A percentile compares a stretch with the other conserved stretches of the same genome.
Evolutionary conservation across 2,113 vertebrate species (phyloP).

Genomic region (Xerus inauris): DNA sequence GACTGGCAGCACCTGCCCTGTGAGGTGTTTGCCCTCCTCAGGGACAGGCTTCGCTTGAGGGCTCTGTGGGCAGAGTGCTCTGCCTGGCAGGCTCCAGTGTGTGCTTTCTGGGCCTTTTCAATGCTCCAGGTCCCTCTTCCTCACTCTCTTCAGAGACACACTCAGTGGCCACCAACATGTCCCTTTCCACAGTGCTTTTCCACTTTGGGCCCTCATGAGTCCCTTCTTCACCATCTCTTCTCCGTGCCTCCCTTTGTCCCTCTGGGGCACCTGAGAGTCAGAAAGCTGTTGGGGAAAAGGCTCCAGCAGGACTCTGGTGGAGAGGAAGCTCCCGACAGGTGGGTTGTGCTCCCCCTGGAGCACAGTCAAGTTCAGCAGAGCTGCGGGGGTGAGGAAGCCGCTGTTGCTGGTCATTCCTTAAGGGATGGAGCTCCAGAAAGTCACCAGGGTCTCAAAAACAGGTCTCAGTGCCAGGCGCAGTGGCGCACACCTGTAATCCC

Average conservation of each 20-base stretch:
- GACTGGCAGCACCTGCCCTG: neutral
- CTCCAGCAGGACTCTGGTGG: neutral
- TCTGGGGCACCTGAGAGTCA: neutral
- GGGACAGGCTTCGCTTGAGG: neutral
- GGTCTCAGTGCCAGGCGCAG: too few relatives aligned
- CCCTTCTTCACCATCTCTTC: neutral
- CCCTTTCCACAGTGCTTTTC: neutral
- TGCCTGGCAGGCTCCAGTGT: neutral
- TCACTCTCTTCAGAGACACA: neutral
- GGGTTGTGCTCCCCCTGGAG: neutral
- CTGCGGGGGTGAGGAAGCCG: conserved; percentile 1
- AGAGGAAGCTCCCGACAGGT: conserved; percentile 48
- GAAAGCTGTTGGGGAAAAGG: neutral
- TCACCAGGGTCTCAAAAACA: neutral
- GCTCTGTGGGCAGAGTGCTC: neutral
- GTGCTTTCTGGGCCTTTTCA: neutral
- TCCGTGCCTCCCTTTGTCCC: neutral
- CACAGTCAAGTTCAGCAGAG: conserved; percentile 22
- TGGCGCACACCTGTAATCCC: too few relatives aligned
- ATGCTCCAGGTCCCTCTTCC: neutral
- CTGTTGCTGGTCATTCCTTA: neutral
- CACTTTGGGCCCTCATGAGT: neutral
- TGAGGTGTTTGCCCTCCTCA: neutral
- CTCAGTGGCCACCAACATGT: neutral
- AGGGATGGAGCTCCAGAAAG: neutral